phyloP scores from a whole-genome alignment of 2,888 invertebrate species.

The Drosophila monieri region DNA sequence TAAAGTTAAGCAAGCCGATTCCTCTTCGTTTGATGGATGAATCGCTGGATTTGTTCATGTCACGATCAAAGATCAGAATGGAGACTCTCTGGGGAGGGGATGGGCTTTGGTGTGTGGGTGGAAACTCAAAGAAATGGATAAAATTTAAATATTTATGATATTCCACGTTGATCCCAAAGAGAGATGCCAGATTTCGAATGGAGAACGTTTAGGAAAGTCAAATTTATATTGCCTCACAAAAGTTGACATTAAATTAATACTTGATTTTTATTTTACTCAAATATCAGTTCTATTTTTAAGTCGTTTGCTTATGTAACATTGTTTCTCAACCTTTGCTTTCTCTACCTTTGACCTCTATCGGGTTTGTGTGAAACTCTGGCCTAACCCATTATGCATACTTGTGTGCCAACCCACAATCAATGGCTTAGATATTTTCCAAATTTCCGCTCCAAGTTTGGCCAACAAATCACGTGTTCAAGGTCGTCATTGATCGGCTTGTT shows the following conservation, averaged over 20 bases:
- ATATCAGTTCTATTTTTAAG: background rate
- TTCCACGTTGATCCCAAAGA: background rate
- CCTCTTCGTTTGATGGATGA: slow-evolving; percentile 19
- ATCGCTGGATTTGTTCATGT: slow-evolving; percentile 33
- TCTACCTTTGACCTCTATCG: slow-evolving; percentile 13
- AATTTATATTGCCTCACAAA: slow-evolving; percentile 2
- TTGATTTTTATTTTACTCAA: background rate
- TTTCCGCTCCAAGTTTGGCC: slow-evolving; percentile 36
- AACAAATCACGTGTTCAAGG: slow-evolving; percentile 55
- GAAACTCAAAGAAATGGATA: slow-evolving; percentile 38
- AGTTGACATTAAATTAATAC: slow-evolving; percentile 3
- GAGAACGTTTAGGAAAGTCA: slow-evolving; percentile 10
- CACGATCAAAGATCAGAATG: slow-evolving; percentile 33
- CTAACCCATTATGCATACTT: slow-evolving; percentile 2
- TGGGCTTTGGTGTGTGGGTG: slow-evolving; percentile 13
- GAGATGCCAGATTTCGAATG: background rate
- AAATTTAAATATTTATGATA: slow-evolving; percentile 16
- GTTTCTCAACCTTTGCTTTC: background rate
- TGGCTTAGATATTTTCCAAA: slow-evolving; percentile 33
- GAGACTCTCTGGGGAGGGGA: slow-evolving; percentile 10
- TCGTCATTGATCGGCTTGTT: slow-evolving; percentile 61
- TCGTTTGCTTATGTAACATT: background rate
- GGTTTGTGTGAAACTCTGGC: slow-evolving; percentile 17
- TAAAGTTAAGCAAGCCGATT: slow-evolving; percentile 4
- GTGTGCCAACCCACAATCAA: slow-evolving; percentile 28